Evolutionary conservation across 2,888 invertebrate species (phyloP), one percentile per base, ranked within the genome.

Genomic region (Drosophila infuscata): DNA sequence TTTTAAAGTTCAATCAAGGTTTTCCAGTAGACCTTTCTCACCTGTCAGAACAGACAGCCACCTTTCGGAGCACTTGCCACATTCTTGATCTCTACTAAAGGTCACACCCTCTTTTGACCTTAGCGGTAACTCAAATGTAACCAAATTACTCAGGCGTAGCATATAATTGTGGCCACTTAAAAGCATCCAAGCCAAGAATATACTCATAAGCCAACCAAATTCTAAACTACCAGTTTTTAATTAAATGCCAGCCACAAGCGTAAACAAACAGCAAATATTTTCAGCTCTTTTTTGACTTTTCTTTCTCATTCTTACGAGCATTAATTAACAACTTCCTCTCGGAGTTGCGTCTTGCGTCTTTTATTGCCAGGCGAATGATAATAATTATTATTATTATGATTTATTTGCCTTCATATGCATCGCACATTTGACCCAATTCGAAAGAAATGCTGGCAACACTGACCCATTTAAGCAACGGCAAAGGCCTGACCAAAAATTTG

Each of bases 301-400:
- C 32, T 43, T 68, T 63, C 61, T 56, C 48, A 35, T 71, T 58
- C 83, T 74, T 67, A 53, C 32, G 59, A 57, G 79, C 74, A 79
- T 89, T 86, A 86, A 89, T 89, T 89, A 86, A 81, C 85, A 69
- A 86, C 85, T 88, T 86, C 85, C 85, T 89, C 69, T 62, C 20
- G 69, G 11, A 58, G 41, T 43, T 54, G 46, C 52, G 64, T 57
- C 67, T 70, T 66, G 60, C 64, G 30, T 63, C 56, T 74, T 82
- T 87, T 89, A 74, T 77, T 74, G 77, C 75, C 74, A 54, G 63
- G 63, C 82, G 77, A 79, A 77, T 79, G 76, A 60, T 67, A 68
- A 68, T 81, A 66, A 81, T 75, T 48, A 72, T 79, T 48, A 53
- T 81, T 35, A 73, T 81, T 69, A 70, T 74, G 58, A 79, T 69